phyloP scores from a whole-genome alignment of 2,797 vertebrate species.

The Eremophila alpestris region DNA sequence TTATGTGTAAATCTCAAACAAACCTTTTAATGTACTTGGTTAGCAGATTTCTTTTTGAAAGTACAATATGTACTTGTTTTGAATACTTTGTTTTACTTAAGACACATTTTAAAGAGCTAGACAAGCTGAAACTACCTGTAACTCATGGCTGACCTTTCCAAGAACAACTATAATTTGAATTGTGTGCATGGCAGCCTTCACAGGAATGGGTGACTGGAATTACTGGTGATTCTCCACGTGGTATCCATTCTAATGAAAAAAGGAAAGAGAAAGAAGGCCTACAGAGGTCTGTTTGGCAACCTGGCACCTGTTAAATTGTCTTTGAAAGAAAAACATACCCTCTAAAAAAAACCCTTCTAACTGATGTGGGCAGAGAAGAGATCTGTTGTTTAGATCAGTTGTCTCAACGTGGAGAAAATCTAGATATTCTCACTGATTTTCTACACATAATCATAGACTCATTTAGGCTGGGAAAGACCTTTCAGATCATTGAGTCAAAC shows the following conservation, averaged over 20 bases:
- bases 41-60: not conserved
- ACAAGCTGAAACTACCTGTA: not conserved
- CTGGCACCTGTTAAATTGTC: not conserved
- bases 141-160: not conserved
- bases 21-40: not conserved
- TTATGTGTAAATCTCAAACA: not conserved
- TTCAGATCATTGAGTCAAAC: not conserved
- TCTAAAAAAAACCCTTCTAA: not conserved
- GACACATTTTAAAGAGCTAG: not conserved
- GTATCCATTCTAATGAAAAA: not conserved
- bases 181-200: not conserved
- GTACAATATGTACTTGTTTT: not conserved
- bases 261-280: not conserved
- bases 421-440: not conserved
- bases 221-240: accelerated
- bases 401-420: not conserved
- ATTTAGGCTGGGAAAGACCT: not conserved
- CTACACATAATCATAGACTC: not conserved
- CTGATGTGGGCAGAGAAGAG: not conserved
- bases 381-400: not conserved
- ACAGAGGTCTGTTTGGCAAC: not conserved
- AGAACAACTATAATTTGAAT: not conserved
- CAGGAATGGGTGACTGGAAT: not conserved
- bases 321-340: not conserved
- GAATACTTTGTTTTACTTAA: not conserved